phyloP scores from a whole-genome alignment of 2,797 vertebrate genomes.

The Alca torda region DNA sequence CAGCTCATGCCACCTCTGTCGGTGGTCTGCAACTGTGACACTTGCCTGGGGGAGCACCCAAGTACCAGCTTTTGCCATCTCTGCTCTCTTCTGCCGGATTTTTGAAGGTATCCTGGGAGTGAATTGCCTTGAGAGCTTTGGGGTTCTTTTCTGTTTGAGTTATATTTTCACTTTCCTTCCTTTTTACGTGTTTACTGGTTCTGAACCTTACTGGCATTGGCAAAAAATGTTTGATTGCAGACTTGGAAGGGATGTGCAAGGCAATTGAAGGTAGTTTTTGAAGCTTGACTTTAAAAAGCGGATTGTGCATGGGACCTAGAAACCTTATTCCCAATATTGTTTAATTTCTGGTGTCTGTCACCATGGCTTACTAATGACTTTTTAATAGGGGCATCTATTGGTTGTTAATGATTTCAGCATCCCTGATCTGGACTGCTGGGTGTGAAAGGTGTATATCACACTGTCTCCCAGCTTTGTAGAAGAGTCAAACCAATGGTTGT shows the following conservation, averaged over 20 bases:
- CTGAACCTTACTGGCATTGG: neutral
- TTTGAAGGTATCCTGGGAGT: neutral
- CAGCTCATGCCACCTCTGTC: fast-evolving
- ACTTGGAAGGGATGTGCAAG: neutral
- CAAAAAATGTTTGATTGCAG: neutral
- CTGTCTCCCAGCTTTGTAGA: neutral
- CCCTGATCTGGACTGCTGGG: neutral
- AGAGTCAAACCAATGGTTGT: neutral
- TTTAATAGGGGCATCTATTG: fast-evolving
- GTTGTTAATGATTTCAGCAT: neutral
- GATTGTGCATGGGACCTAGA: neutral
- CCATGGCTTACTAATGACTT: neutral
- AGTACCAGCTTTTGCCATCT: neutral
- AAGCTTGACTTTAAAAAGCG: neutral
- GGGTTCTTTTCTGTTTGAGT: neutral
- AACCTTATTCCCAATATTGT: neutral
- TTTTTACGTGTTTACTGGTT: neutral
- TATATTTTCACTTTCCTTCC: neutral
- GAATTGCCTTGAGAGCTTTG: neutral
- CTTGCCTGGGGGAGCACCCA: too few species aligned
- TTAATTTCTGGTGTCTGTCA: neutral
- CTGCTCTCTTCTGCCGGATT: too few species aligned
- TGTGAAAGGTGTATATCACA: neutral
- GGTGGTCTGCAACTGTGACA: fast-evolving
- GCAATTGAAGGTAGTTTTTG: neutral